Evolutionary conservation across 2,888 invertebrate species (phyloP).

Genomic region (Pandemis heparana): DNA sequence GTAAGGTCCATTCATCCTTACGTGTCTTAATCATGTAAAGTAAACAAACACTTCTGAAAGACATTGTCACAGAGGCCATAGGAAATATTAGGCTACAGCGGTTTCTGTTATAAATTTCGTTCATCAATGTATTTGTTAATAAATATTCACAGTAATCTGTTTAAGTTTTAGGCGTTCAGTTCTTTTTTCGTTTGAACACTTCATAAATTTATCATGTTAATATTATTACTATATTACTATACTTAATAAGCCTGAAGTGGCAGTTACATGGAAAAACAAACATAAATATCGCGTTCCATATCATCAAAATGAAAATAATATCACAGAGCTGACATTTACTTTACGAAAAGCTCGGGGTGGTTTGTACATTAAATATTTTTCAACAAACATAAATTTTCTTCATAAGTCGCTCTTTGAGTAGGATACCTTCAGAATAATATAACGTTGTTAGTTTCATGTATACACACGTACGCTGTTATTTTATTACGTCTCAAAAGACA

Average conservation of each 20-base stretch:
- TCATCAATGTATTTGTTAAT: no score
- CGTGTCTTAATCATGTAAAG: no score
- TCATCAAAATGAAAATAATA: background rate
- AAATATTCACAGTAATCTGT: no score
- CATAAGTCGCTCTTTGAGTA: background rate
- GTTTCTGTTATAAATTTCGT: no score
- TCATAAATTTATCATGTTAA: no score
- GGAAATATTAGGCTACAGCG: no score
- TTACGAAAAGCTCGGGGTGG: background rate
- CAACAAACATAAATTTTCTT: background rate
- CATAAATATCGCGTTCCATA: background rate
- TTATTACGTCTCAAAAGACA: background rate
- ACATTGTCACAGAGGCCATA: no score
- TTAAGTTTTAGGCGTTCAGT: no score
- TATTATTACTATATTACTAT: no score
- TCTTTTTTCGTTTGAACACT: no score
- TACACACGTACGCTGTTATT: background rate
- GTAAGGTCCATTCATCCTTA: no score
- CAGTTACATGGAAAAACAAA: conserved; percentile 1
- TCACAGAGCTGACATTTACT: background rate
- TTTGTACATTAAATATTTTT: background rate
- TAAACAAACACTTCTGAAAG: no score
- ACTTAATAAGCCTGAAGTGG: background rate
- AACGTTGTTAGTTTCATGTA: background rate
- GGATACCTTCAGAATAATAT: background rate